Conservation (phyloP, 2,888 invertebrate species). For the Plusia festucae region DNA sequence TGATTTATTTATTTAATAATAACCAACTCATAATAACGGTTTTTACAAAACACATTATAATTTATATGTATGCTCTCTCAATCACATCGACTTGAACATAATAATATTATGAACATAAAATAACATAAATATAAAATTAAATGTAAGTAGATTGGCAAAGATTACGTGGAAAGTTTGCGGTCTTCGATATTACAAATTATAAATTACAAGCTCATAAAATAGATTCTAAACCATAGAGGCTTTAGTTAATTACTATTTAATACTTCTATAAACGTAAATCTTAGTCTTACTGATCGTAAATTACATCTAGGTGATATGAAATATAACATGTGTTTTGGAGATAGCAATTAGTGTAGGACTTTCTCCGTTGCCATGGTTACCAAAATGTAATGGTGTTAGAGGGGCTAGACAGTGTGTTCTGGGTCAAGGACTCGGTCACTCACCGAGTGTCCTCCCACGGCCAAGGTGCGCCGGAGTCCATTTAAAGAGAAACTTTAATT, state of each 20-base stretch:
- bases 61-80: background rate
- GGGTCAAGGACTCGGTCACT: conserved; percentile 84
- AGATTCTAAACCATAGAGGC: conserved; percentile 23
- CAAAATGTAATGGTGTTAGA: conserved; percentile 56
- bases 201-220: conserved; percentile 14
- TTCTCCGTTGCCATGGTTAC: conserved; percentile 51
- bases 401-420: conserved; percentile 58
- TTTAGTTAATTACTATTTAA: conserved; percentile 22
- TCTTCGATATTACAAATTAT: conserved; percentile 3
- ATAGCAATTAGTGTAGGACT: conserved; percentile 31
- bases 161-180: conserved; percentile 4
- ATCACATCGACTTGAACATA: background rate
- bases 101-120: too few relatives aligned
- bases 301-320: background rate
- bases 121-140: too few relatives aligned
- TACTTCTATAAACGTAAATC: conserved; percentile 17
- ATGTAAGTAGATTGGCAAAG: background rate
- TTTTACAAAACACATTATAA: too few relatives aligned
- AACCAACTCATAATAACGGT: too few relatives aligned
- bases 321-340: conserved; percentile 1
- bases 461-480: conserved; percentile 17
- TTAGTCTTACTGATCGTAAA: conserved; percentile 22
- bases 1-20: too few relatives aligned
- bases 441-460: conserved; percentile 67
- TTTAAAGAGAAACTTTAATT: conserved; percentile 25